These are phyloP conservation scores for Clarias magur DNA, from an alignment of 2,113 vertebrate species.

Conservation along the genomic window DNA sequence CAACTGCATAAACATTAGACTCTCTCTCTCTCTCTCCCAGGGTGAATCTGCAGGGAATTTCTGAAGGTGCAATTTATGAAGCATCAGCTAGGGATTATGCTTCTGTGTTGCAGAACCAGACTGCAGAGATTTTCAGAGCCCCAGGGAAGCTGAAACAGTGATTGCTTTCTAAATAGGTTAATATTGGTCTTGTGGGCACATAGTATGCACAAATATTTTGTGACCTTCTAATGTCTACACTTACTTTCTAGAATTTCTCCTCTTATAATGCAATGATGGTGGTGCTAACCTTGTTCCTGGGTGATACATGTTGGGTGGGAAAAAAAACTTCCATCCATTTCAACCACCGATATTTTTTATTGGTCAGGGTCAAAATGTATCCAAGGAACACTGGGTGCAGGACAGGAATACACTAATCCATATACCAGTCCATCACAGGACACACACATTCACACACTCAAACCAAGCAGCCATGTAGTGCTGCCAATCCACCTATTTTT, in stretches of 20 bases:
- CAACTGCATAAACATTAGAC: constrained; percentile 70
- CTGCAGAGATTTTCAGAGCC: constrained; percentile 12
- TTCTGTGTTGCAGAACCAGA: constrained; percentile 32
- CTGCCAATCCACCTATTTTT: neutral
- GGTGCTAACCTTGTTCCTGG: neutral
- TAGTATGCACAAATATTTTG: neutral
- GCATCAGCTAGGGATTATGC: constrained; percentile 42
- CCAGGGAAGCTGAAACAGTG: neutral
- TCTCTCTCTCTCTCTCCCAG: constrained; percentile 42
- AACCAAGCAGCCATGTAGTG: neutral
- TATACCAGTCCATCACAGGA: neutral
- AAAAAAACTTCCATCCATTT: neutral
- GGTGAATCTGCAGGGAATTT: constrained; percentile 51
- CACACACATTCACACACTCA: neutral
- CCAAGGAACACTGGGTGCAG: neutral
- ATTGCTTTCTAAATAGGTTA: constrained; percentile 21
- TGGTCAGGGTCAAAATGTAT: neutral
- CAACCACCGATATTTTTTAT: neutral
- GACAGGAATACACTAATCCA: neutral
- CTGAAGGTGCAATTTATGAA: constrained; percentile 52
- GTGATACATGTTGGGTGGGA: neutral
- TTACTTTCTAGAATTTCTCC: neutral
- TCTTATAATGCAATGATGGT: neutral
- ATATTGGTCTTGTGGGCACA: constrained; percentile 23
- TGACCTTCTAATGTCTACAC: neutral